Conservation (phyloP, 2,113 vertebrate species). For the Microtus pennsylvanicus region DNA sequence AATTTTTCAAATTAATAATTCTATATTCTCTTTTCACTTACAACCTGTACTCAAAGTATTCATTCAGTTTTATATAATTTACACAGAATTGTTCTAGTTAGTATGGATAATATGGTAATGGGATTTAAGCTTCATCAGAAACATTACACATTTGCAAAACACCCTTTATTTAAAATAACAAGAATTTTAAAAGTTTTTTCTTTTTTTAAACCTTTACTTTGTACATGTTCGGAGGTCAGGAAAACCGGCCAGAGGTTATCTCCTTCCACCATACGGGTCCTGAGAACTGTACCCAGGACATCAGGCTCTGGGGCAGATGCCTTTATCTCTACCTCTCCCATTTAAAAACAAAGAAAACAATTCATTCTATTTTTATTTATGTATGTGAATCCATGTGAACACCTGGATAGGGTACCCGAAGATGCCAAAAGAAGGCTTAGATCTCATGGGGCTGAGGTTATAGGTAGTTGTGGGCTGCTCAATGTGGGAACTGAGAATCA, state of each 20-base stretch:
- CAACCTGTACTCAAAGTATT: neutral
- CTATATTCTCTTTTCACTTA: neutral
- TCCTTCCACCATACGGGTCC: neutral
- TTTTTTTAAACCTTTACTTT: neutral
- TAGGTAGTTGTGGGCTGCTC: neutral
- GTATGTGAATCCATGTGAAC: no score
- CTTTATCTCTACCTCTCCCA: neutral
- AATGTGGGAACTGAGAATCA: neutral
- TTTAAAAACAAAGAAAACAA: neutral
- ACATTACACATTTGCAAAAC: neutral
- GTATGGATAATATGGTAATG: neutral
- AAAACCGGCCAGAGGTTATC: neutral
- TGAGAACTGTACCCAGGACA: neutral
- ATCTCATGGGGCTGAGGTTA: neutral
- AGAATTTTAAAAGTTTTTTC: neutral
- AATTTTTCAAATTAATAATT: neutral
- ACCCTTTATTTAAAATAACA: slow-evolving; percentile 15
- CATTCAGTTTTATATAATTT: slow-evolving; percentile 11
- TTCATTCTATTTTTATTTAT: neutral
- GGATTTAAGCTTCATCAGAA: neutral
- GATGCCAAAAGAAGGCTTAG: neutral
- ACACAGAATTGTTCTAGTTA: neutral
- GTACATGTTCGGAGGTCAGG: neutral
- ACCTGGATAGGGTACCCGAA: neutral
- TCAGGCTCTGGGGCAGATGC: neutral